Conservation (phyloP, 2,888 invertebrate genomes). For the Erebia epiphron region DNA sequence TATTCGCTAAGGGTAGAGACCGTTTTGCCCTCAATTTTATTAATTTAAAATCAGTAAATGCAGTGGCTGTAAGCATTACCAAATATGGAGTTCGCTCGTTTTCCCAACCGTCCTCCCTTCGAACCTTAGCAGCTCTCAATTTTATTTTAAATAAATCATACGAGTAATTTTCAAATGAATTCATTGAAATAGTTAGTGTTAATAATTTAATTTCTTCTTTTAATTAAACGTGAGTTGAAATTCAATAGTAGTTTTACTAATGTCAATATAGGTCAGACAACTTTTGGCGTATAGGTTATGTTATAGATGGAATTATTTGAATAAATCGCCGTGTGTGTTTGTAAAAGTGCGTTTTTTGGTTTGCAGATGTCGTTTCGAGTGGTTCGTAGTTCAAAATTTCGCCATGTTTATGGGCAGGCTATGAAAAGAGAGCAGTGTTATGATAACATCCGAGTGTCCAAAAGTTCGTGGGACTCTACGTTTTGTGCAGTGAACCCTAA, state of each 20-base stretch:
- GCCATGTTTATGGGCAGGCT: conserved; percentile 96
- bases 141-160: conserved; percentile 70
- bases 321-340: conserved; percentile 63
- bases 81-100: conserved; percentile 87
- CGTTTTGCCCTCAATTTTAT: conserved; percentile 24
- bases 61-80: conserved; percentile 84
- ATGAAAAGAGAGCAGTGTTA: conserved; percentile 98
- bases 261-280: conserved; percentile 80
- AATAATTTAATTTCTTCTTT: conserved; percentile 64
- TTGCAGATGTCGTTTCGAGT: conserved; percentile 97
- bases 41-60: conserved; percentile 61
- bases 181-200: conserved; percentile 74
- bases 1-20: conserved; percentile 1
- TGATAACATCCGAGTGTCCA: conserved; percentile 98
- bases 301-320: conserved; percentile 66
- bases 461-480: conserved; percentile 99
- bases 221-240: conserved; percentile 72
- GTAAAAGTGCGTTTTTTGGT: conserved; percentile 66
- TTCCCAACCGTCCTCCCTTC: conserved; percentile 84
- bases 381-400: conserved; percentile 98
- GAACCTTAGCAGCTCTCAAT: conserved; percentile 80
- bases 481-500: conserved; percentile 99
- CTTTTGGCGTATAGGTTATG: conserved; percentile 74
- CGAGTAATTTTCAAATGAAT: conserved; percentile 77
- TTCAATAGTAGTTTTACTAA: conserved; percentile 55